Base-by-base conservation (phyloP, 2,113 vertebrate species). In the Corydoras maculifer region DNA sequence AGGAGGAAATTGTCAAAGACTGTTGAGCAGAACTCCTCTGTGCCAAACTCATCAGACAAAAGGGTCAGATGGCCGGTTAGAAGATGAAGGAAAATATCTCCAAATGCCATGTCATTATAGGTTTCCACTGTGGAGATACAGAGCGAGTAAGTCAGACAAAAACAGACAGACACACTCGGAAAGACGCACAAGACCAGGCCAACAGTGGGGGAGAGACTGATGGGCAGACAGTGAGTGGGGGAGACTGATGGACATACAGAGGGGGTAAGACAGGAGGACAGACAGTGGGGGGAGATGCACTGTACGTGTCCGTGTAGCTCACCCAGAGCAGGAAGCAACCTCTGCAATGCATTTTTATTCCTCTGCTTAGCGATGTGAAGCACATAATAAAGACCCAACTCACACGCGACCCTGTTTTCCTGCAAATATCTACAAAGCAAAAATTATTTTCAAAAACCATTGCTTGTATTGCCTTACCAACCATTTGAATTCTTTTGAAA, bases 21-120 rank as follows among this genome's bases (percentile, higher is more conserved):
- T 0, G 91, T 89, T 3, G 84, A 87, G 76, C 95, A 98, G 82
- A 99, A 98, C 25, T 98, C 96, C 67, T 98, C 95, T 0, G 93
- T 85, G 2, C 92, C 88, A 65, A 98, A 98, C 67, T 99, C 96
- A 0, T 99, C 96, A 0, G 92, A 92, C 32, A 98, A 89, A 68
- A 99, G 87, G 0, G 94, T 96, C 73, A 98, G 90, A 80, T 93
- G 95, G 35, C 94, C 93, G 0, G 90, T 96, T 62, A 98, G 90
- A 71, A 99, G 86, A 78, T 98, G 97, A n/a, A 98, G 91, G 83
- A 99, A 99, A 78, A 98, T 93, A 77, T 99, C 97, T 2, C 94
- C 85, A 43, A 97, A 97, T 18, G 93, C 93, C 86, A 95, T 88
- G 81, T 98, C 96, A 0, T 93, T 93, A 69, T 95, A 94, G 0